Base-by-base conservation (phyloP, 2,797 vertebrate genomes). In the Hippoglossus hippoglossus region DNA sequence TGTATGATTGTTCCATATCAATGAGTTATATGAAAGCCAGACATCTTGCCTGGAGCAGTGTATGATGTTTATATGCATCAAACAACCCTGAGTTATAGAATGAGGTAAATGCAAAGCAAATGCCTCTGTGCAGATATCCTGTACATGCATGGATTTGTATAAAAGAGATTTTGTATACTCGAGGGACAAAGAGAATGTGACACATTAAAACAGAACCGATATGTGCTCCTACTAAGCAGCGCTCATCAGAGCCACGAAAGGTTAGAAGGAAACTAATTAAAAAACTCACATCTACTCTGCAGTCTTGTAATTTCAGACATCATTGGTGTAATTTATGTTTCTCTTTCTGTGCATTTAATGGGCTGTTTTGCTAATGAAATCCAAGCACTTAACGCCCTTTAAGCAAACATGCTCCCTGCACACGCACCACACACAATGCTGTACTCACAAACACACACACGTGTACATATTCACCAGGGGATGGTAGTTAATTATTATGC, bases 221-320 rank as follows among this genome's bases (percentile, higher is more conserved):
- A 62, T 63, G 71, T 77, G 73, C 82, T 86, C 74, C 19, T 11
- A 66, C 75, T 68, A 77, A 86, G 74, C 72, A 79, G 81, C 81
- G 1, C 67, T 75, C 72, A 77, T n/a, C 77, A 56, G 77, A 70
- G 65, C 60, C 67, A 71, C 13, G 8, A 70, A 80, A 71, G 82
- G 72, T 90, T 87, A 77, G 71, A 76, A 55, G 41, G 52, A 73
- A 88, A 73, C 85, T 88, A 91, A 92, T 91, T 89, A 89, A 84
- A 79, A 87, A 87, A 74, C 66, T 60, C 83, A 84, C 87, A 80
- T 87, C 84, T 84, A 79, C 80, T 81, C 71, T 86, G 28, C 28
- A 57, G 75, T 80, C 81, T 81, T 74, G 73, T 81, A 76, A 83
- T 90, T 88, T 83, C 82, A 89, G 79, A 89, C 82, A 87, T 86